phyloP scores from a whole-genome alignment of 2,113 vertebrate species.

The Shinisaurus crocodilurus region DNA sequence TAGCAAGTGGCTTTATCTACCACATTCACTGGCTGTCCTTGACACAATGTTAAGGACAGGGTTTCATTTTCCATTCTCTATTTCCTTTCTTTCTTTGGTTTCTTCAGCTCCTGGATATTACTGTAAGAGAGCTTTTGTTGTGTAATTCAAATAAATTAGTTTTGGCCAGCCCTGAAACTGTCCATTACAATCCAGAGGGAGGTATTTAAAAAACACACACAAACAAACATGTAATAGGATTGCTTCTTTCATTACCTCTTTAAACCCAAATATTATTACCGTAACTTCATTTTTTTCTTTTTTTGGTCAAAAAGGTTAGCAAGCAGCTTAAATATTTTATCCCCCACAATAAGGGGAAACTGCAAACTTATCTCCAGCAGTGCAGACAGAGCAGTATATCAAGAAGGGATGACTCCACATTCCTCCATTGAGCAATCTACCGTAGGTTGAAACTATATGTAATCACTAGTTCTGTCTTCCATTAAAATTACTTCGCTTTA shows the following conservation, averaged over 20 bases:
- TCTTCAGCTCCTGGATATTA: background rate
- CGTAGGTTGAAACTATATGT: conserved; percentile 22
- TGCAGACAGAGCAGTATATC: conserved; percentile 21
- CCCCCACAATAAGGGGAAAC: conserved; percentile 29
- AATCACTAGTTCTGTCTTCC: conserved; percentile 40
- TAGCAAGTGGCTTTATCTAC: conserved; percentile 10
- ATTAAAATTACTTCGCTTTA: conserved; percentile 37
- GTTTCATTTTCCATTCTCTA: conserved; percentile 19
- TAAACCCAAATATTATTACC: conserved; percentile 32
- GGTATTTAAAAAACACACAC: conserved; percentile 8
- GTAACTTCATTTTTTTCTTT: background rate
- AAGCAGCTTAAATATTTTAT: conserved; percentile 34
- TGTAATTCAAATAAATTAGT: conserved; percentile 51
- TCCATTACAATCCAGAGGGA: conserved; percentile 18
- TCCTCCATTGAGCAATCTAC: background rate
- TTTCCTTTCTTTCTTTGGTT: conserved; percentile 33
- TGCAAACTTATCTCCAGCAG: conserved; percentile 30
- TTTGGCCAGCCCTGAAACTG: conserved; percentile 37
- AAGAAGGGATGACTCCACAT: background rate
- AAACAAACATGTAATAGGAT: conserved; percentile 16
- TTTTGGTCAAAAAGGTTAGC: conserved; percentile 23
- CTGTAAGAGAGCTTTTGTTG: conserved; percentile 24
- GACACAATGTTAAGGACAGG: background rate
- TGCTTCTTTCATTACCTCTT: conserved; percentile 36
- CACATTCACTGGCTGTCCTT: conserved; percentile 7